Evolutionary conservation across 2,113 vertebrate species (phyloP).

Genomic region (Fulmarus glacialis): DNA sequence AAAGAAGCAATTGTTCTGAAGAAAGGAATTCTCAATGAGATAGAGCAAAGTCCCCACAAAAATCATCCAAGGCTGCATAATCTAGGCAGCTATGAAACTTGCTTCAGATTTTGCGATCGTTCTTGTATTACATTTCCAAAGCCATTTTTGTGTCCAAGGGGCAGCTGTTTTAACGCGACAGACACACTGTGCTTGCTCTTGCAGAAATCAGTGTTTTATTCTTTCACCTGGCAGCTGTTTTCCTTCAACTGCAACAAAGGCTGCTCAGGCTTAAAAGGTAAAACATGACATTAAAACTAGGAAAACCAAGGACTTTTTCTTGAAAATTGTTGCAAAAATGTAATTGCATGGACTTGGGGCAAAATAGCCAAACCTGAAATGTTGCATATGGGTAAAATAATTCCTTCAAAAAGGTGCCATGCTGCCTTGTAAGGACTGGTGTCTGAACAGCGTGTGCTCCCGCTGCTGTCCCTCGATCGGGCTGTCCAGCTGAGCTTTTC

Average conservation of each 20-base stretch:
- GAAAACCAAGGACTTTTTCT: neutral
- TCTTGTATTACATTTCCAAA: neutral
- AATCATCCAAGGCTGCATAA: neutral
- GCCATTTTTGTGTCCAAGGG: neutral
- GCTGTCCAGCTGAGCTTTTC: neutral
- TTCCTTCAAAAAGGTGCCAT: neutral
- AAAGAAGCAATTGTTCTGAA: neutral
- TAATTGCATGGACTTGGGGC: neutral
- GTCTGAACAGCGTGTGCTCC: neutral
- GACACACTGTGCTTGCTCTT: neutral
- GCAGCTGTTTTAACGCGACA: neutral
- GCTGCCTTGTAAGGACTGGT: neutral
- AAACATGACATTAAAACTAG: neutral
- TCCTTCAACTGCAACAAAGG: neutral
- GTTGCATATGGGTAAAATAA: neutral
- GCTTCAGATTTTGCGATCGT: neutral
- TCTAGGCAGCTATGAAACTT: neutral
- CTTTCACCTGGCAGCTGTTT: neutral
- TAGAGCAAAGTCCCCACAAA: neutral
- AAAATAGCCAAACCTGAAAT: neutral
- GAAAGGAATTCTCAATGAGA: neutral
- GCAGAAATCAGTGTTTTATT: neutral
- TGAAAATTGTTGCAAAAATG: neutral
- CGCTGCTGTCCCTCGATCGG: rapidly evolving
- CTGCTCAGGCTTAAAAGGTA: neutral